Base-by-base conservation (phyloP, 2,888 invertebrate species). In the Aphidoletes aphidimyza region DNA sequence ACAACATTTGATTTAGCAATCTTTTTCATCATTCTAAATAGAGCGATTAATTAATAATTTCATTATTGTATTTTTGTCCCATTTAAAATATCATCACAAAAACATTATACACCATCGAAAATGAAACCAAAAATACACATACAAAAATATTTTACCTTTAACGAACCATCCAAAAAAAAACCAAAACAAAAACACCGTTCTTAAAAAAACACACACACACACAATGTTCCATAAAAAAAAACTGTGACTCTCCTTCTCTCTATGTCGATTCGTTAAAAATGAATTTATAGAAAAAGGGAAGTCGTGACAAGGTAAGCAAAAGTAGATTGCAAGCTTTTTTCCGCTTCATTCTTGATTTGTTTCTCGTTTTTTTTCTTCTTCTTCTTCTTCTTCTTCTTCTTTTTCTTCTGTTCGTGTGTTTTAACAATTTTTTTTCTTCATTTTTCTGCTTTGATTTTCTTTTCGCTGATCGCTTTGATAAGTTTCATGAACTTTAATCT, bases 251-350 rank as follows among this genome's bases (percentile, higher is more conserved):
- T 69, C 69, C 69, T 69, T 30, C 69, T 69, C n/a, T n/a, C 69
- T 69, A 69, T 69, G 69, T 69, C 69, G 69, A 69, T 69, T 69
- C 69, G 69, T 69, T 69, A 30, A 69, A 69, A 69, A 69, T 69
- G 69, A 69, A 36, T 59, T 59, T 39, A 88, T 93, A 95, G 95
- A 95, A 95, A 93, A 95, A 95, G 91, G 95, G 95, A 92, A 95
- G 95, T 92, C 93, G 94, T 90, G 95, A 95, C 90, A 95, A 95
- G 94, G 95, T 95, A 93, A 94, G 94, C 89, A 86, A 86, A 86
- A 14, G 30, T 42, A 42, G 30, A 83, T 83, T 17, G 30, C 42
- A 14, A 83, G 85, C 86, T 30, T n/a, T 69, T 30, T 69, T 30
- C 30, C 8, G 8, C 6, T 26, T 86, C 85, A 86, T 86, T 85